Conservation (phyloP, 1,140 invertebrate species). For the Drosophila micromelanica region DNA sequence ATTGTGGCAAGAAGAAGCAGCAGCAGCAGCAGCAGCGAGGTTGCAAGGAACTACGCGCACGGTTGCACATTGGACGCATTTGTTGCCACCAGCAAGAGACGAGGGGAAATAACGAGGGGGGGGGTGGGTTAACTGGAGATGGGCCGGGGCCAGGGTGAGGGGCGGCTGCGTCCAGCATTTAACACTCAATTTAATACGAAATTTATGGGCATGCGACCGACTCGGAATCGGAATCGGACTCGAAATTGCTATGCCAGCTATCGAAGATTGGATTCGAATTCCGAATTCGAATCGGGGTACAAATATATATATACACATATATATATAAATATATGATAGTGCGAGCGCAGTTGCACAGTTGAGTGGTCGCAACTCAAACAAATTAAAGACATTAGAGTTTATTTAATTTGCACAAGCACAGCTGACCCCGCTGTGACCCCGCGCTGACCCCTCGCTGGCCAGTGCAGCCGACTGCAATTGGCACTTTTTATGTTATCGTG, state of each 20-base stretch:
- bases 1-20: slow-evolving; percentile 56
- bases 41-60: slow-evolving; percentile 57
- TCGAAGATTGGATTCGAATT: slow-evolving; percentile 12
- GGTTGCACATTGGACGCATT: slow-evolving; percentile 67
- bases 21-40: slow-evolving; percentile 22
- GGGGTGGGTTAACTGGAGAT: too few species aligned
- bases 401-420: slow-evolving; percentile 76
- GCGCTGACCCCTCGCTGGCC: slow-evolving; percentile 16
- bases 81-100: slow-evolving; percentile 15
- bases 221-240: slow-evolving; percentile 13
- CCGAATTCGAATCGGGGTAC: background rate
- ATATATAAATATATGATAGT: slow-evolving; percentile 12
- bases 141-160: too few species aligned
- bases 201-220: slow-evolving; percentile 75
- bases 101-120: too few species aligned
- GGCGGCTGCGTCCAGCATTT: slow-evolving; percentile 75
- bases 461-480: slow-evolving; percentile 64
- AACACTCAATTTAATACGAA: slow-evolving; percentile 83
- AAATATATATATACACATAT: background rate
- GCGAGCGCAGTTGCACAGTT: slow-evolving; percentile 56
- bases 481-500: slow-evolving; percentile 75
- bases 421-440: slow-evolving; percentile 58
- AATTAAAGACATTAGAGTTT: slow-evolving; percentile 82
- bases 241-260: slow-evolving; percentile 43
- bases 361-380: slow-evolving; percentile 70